Conservation (phyloP, 2,113 vertebrate species). For the Prietella phreatophila region DNA sequence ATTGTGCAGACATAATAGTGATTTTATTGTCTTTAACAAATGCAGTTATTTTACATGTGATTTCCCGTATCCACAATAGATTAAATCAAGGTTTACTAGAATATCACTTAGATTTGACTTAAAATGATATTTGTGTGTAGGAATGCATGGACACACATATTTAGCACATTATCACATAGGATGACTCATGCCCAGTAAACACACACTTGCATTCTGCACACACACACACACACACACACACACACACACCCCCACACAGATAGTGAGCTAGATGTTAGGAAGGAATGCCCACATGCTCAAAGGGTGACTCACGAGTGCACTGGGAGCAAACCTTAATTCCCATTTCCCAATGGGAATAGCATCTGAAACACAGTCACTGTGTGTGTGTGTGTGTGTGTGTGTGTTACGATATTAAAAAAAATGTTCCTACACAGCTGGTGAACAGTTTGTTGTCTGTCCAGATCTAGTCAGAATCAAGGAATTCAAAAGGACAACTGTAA, state of each 20-base stretch:
- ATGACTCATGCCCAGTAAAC: conserved; percentile 9
- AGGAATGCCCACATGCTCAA: conserved; percentile 48
- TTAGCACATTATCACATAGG: conserved; percentile 38
- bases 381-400: too few species aligned
- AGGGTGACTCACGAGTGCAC: conserved; percentile 40
- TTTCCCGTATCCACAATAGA: neutral
- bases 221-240: conserved; percentile 1
- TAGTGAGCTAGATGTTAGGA: conserved; percentile 20
- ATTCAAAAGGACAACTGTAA: neutral
- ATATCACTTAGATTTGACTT: neutral
- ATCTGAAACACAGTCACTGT: conserved; percentile 24
- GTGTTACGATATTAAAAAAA: neutral
- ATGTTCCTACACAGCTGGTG: neutral
- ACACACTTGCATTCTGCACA: neutral
- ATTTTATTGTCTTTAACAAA: neutral
- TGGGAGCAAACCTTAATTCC: conserved; percentile 38
- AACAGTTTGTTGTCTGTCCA: neutral
- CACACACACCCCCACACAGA: conserved; percentile 29
- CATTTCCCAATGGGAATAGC: conserved; percentile 30
- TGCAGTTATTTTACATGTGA: neutral
- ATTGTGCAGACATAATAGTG: neutral
- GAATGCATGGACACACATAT: neutral
- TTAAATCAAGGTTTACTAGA: neutral
- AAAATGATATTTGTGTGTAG: neutral
- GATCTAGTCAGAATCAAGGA: neutral